Percentiles rank a stretch among this genome's conserved stretches.
phyloP scores from a whole-genome alignment of 2,888 invertebrate genomes.

The Ischnura elegans region DNA sequence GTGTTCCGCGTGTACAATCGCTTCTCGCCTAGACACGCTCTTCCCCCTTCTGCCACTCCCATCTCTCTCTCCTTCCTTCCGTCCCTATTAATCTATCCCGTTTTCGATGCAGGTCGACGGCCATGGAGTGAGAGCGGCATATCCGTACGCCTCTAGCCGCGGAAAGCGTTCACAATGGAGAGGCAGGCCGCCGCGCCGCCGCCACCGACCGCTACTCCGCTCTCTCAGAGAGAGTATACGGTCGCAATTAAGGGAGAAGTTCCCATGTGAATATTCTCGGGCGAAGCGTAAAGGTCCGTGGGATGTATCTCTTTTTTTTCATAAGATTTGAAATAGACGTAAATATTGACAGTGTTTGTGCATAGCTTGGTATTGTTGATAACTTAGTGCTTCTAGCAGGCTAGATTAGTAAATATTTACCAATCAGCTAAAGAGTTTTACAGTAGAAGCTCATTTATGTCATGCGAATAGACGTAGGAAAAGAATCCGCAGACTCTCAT shows the following conservation, averaged over 20 bases:
- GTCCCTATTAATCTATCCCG: neutral
- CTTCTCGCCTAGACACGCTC: neutral
- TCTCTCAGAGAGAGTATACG: neutral
- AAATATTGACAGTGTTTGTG: too few relatives aligned
- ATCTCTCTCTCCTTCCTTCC: too few relatives aligned
- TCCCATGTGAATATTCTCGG: neutral
- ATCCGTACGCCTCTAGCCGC: neutral
- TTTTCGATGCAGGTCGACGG: neutral
- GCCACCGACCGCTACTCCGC: too few relatives aligned
- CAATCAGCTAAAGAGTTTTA: too few relatives aligned
- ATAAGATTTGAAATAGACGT: too few relatives aligned
- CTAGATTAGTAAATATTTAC: too few relatives aligned
- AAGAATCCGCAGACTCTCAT: too few relatives aligned
- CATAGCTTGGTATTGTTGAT: too few relatives aligned
- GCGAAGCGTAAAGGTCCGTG: too few relatives aligned
- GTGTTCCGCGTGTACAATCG: slow-evolving; percentile 30
- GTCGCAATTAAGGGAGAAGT: neutral
- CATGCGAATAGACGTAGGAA: too few relatives aligned
- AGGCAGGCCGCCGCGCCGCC: neutral
- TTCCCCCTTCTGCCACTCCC: neutral
- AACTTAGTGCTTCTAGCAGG: too few relatives aligned
- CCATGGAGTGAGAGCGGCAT: neutral
- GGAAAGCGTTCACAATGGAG: neutral
- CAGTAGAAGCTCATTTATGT: too few relatives aligned
- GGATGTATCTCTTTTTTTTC: neutral